Percentiles rank a stretch among this genome's conserved stretches.
Conservation (phyloP, 2,888 invertebrate species). For the Rhagophthalmus giganteus region DNA sequence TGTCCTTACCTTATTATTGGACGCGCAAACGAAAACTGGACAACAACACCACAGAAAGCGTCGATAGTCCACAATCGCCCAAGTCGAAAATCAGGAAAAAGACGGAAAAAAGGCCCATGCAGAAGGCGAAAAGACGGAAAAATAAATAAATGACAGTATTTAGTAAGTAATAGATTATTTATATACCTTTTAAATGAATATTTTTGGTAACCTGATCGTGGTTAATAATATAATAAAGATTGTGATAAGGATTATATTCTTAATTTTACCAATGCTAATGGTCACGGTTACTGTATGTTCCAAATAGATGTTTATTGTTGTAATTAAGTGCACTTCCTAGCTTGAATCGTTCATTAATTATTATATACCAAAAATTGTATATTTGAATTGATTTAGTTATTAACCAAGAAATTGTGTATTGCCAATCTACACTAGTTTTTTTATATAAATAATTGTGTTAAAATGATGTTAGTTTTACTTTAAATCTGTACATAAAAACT, state of each 20-base stretch:
- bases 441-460: constrained; percentile 6
- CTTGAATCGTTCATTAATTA: constrained; percentile 20
- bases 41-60: constrained; percentile 22
- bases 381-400: constrained; percentile 16
- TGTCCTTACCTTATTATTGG: constrained; percentile 37
- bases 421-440: constrained; percentile 10
- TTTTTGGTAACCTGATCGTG: constrained; percentile 28
- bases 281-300: constrained; percentile 23
- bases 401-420: constrained; percentile 5
- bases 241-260: constrained; percentile 23
- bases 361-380: constrained; percentile 26
- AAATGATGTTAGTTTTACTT: not conserved
- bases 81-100: constrained; percentile 47
- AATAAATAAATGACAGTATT: constrained; percentile 22
- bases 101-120: constrained; percentile 9
- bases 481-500: constrained; percentile 9
- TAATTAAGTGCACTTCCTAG: constrained; percentile 30
- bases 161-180: constrained; percentile 18
- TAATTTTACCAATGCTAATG: constrained; percentile 21
- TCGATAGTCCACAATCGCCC: constrained; percentile 37
- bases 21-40: constrained; percentile 41
- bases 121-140: constrained; percentile 1
- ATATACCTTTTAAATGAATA: constrained; percentile 19
- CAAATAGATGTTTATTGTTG: constrained; percentile 29
- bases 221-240: constrained; percentile 18